Conservation (phyloP, 2,888 invertebrate genomes). For the Galeopsomyia nigrocyanea region DNA sequence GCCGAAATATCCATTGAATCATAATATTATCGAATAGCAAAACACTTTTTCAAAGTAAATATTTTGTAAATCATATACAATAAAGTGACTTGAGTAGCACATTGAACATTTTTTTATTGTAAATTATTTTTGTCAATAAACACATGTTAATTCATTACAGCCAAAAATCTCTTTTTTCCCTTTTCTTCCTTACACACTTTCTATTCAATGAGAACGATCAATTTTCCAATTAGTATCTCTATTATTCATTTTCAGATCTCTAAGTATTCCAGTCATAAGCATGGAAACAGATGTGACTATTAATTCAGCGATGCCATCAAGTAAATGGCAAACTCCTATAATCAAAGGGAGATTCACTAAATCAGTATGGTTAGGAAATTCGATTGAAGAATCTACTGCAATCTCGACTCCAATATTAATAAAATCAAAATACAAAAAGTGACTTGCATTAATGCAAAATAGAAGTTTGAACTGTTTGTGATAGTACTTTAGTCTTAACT, state of each 20-base stretch:
- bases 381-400: constrained; percentile 59
- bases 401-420: constrained; percentile 59
- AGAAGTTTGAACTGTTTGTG: constrained; percentile 15
- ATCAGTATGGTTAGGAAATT: constrained; percentile 64
- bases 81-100: constrained; percentile 12
- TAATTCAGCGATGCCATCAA: constrained; percentile 49
- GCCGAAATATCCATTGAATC: constrained; percentile 22
- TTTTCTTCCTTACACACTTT: constrained; percentile 17
- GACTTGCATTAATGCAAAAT: constrained; percentile 38
- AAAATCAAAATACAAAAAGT: constrained; percentile 59
- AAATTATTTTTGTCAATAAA: constrained; percentile 52
- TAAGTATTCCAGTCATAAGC: constrained; percentile 58
- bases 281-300: constrained; percentile 38
- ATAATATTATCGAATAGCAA: constrained; percentile 6
- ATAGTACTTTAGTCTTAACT: constrained; percentile 15
- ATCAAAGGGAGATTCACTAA: constrained; percentile 66
- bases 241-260: constrained; percentile 59
- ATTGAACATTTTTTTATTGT: constrained; percentile 37
- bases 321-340: constrained; percentile 66
- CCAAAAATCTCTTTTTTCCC: constrained; percentile 42
- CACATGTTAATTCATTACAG: constrained; percentile 55
- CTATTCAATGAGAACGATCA: constrained; percentile 37
- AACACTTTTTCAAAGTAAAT: constrained; percentile 11
- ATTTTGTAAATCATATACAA: constrained; percentile 27
- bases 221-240: constrained; percentile 26